Evolutionary conservation across 2,888 invertebrate species (phyloP).

Genomic region (Chrysolina oricalcia): DNA sequence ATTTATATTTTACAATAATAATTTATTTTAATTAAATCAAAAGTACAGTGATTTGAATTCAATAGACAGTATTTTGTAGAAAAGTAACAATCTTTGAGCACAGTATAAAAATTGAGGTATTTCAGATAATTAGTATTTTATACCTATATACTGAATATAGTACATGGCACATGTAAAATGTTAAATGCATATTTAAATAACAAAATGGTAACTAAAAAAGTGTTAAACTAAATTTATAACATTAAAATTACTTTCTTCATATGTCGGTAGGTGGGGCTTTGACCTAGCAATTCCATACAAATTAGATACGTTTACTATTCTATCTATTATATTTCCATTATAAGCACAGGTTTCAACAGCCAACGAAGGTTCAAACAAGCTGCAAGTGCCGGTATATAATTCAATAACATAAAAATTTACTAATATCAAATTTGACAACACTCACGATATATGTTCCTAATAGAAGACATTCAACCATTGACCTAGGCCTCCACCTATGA

Average conservation of each 20-base stretch:
- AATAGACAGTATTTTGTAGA: conserved; percentile 51
- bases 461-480: conserved; percentile 2
- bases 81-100: conserved; percentile 54
- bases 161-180: conserved; percentile 54
- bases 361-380: conserved; percentile 4
- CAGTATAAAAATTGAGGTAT: conserved; percentile 55
- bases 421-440: conserved; percentile 14
- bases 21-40: conserved; percentile 39
- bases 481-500: conserved; percentile 33
- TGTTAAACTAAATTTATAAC: conserved; percentile 50
- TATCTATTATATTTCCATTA: conserved; percentile 20
- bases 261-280: conserved; percentile 43
- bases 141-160: conserved; percentile 50
- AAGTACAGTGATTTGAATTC: conserved; percentile 45
- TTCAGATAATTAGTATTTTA: conserved; percentile 49
- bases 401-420: conserved; percentile 10
- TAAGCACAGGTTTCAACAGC: neutral
- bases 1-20: conserved; percentile 38
- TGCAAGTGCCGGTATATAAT: conserved; percentile 2
- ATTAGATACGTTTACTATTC: neutral
- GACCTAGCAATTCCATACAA: conserved; percentile 18
- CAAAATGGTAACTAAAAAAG: conserved; percentile 53
- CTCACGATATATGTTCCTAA: conserved; percentile 12
- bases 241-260: conserved; percentile 39
- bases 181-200: conserved; percentile 51